These are phyloP conservation scores for Sylvia atricapilla DNA, from an alignment of 2,113 vertebrate genomes.

Conservation along the genomic window DNA sequence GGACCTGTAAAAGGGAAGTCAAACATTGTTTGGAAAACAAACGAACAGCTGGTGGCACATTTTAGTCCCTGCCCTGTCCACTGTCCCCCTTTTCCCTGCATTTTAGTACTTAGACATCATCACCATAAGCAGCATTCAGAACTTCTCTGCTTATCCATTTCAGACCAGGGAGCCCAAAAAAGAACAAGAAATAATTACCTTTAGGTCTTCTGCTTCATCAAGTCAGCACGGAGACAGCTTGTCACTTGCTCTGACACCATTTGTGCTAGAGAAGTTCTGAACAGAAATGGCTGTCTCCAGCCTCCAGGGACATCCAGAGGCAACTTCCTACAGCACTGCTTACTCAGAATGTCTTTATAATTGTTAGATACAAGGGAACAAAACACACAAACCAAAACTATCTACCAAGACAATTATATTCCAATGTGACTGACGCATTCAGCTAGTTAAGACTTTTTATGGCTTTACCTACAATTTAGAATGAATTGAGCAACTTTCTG, in stretches of 20 bases:
- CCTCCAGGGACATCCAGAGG: not conserved
- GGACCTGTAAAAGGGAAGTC: not conserved
- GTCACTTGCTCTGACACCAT: not conserved
- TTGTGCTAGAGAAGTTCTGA: not conserved
- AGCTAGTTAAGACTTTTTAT: not conserved
- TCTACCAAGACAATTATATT: not conserved
- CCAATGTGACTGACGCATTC: not conserved
- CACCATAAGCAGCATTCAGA: not conserved
- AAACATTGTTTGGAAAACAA: not conserved
- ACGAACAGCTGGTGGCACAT: not conserved
- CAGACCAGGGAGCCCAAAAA: not conserved
- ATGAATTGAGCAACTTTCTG: not conserved
- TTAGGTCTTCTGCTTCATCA: not conserved
- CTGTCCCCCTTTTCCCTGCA: not conserved
- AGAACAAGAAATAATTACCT: not conserved
- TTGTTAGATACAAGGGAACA: conserved; percentile 9
- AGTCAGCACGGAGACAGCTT: not conserved
- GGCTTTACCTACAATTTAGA: not conserved
- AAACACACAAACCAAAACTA: not conserved
- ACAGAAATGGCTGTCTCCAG: not conserved
- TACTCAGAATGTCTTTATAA: not conserved
- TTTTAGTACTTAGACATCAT: not conserved
- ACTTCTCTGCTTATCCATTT: not conserved
- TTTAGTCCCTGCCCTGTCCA: not conserved
- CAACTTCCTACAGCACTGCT: not conserved